These are phyloP conservation scores for Loxodonta africana DNA, from an alignment of 2,113 vertebrate genomes.

Conservation along the genomic window DNA sequence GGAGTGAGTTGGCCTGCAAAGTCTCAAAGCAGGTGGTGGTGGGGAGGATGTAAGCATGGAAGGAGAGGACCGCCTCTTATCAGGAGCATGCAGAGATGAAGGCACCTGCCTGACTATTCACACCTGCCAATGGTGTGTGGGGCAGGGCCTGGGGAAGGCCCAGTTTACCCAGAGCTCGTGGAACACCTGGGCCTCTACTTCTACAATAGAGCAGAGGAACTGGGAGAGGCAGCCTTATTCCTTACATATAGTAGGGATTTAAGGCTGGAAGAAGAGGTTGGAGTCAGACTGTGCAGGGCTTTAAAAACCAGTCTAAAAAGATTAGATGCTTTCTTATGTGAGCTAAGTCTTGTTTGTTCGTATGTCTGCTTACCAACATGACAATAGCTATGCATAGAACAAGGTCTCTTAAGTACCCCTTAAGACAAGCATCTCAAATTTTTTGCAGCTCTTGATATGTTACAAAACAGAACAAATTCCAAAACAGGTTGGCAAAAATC, in stretches of 20 bases:
- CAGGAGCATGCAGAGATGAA: neutral
- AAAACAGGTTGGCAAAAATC: neutral
- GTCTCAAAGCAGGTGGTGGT: neutral
- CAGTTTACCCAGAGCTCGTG: neutral
- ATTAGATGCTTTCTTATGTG: neutral
- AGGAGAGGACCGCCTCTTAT: neutral
- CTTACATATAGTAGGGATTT: neutral
- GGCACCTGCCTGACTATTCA: neutral
- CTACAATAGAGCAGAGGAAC: neutral
- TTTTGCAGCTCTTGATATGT: neutral
- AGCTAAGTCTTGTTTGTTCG: neutral
- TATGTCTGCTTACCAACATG: neutral
- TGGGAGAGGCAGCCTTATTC: neutral
- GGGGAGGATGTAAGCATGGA: neutral
- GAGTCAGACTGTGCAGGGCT: neutral
- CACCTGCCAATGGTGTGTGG: neutral
- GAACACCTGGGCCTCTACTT: neutral
- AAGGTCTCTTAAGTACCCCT: neutral
- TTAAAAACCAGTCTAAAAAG: neutral
- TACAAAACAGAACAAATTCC: constrained; percentile 30
- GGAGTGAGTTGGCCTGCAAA: neutral
- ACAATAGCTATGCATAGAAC: neutral
- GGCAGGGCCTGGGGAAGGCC: neutral
- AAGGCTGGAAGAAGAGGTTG: neutral
- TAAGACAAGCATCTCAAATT: neutral